Conservation (phyloP, 2,113 vertebrate genomes). For the Halichoeres trimaculatus region DNA sequence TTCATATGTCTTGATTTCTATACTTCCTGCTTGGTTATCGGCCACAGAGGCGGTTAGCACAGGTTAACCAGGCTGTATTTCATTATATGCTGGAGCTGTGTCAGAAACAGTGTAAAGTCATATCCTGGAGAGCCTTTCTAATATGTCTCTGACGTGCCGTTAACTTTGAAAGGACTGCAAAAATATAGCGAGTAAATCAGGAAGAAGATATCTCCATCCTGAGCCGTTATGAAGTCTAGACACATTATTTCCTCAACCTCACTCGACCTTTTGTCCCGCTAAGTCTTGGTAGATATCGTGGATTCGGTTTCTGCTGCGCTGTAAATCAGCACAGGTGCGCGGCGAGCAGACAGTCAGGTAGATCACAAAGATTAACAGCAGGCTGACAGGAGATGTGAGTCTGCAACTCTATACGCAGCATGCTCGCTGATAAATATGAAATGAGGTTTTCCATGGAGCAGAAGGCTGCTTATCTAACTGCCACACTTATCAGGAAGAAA, state of each 20-base stretch:
- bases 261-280: constrained; percentile 36
- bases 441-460: constrained; percentile 26
- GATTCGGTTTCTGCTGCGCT: constrained; percentile 30
- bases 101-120: constrained; percentile 61
- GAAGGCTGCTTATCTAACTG: constrained; percentile 14
- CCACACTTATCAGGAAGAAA: constrained; percentile 5
- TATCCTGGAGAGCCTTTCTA: constrained; percentile 52
- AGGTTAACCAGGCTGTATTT: constrained; percentile 49
- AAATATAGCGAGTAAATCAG: constrained; percentile 65
- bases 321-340: constrained; percentile 68
- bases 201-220: constrained; percentile 49
- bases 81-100: constrained; percentile 27
- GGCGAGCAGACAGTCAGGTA: constrained; percentile 45
- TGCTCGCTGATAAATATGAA: constrained; percentile 33
- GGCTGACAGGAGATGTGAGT: constrained; percentile 35
- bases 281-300: constrained; percentile 37
- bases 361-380: constrained; percentile 58
- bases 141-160: constrained; percentile 46
- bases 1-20: constrained; percentile 9
- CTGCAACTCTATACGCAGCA: constrained; percentile 28
- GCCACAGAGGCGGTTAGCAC: constrained; percentile 25
- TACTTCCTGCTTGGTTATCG: constrained; percentile 6
- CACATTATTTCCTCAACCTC: constrained; percentile 56
- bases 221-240: constrained; percentile 58
- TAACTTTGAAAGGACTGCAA: constrained; percentile 54